Conservation (phyloP, 1,140 invertebrate species). For the Drosophila tropicalis region DNA sequence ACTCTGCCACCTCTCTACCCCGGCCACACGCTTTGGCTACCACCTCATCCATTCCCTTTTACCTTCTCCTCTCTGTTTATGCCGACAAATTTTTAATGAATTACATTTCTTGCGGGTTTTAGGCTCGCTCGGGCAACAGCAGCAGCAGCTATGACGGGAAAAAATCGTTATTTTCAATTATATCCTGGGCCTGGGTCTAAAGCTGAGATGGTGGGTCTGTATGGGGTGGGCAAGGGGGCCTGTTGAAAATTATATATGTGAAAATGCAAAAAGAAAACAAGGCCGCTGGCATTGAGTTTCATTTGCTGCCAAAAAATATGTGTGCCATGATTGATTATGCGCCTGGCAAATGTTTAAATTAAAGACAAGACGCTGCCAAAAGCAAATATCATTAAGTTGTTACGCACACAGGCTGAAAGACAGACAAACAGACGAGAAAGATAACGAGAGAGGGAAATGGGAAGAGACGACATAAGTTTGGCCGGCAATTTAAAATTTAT, state of each 20-base stretch:
- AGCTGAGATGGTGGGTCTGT: background rate
- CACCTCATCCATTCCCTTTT: background rate
- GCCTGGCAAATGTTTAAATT: conserved; percentile 73
- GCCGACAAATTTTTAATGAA: conserved; percentile 71
- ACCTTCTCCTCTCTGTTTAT: conserved; percentile 9
- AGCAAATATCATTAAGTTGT: conserved; percentile 75
- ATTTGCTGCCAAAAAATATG: conserved; percentile 60
- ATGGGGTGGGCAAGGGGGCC: background rate
- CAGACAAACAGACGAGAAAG: conserved; percentile 5
- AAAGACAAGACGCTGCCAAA: conserved; percentile 58
- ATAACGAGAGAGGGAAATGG: background rate
- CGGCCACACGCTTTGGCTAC: no score
- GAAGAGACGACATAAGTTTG: conserved; percentile 38
- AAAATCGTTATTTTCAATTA: conserved; percentile 81
- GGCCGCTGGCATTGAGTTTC: conserved; percentile 55
- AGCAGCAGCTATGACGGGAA: conserved; percentile 26
- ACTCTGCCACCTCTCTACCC: no score
- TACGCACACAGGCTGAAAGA: conserved; percentile 34
- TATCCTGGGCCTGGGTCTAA: conserved; percentile 31
- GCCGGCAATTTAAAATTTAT: conserved; percentile 78
- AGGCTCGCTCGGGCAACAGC: conserved; percentile 36
- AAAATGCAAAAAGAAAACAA: conserved; percentile 48
- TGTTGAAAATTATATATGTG: conserved; percentile 14
- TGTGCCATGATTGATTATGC: conserved; percentile 75
- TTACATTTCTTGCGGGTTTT: conserved; percentile 79